phyloP scores from a whole-genome alignment of 2,113 vertebrate genomes.

The Pyrgilauda ruficollis region DNA sequence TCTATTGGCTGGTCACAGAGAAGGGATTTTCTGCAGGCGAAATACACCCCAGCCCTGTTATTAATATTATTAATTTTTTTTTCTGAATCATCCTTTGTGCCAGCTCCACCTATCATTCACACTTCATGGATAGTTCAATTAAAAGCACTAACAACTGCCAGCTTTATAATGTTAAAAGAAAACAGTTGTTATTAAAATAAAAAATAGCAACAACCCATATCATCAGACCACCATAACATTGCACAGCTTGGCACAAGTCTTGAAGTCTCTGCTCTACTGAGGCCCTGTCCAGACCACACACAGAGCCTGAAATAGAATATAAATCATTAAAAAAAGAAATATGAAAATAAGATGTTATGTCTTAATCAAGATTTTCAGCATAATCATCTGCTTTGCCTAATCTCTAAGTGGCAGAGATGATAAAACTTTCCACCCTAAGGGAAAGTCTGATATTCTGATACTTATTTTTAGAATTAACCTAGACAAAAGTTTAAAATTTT shows the following conservation, averaged over 20 bases:
- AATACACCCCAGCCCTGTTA: not conserved
- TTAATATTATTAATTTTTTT: constrained; percentile 34
- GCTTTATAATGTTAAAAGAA: constrained; percentile 62
- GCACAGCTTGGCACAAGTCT: constrained; percentile 72
- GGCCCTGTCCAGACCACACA: constrained; percentile 76
- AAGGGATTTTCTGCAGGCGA: not conserved
- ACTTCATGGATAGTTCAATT: constrained; percentile 50
- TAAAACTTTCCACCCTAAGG: not conserved
- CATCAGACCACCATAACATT: constrained; percentile 71
- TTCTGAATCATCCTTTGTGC: constrained; percentile 6
- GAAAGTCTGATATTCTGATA: not conserved
- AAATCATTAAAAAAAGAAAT: constrained; percentile 18
- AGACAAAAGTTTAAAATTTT: not conserved
- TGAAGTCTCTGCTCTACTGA: constrained; percentile 60
- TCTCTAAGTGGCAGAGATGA: not conserved
- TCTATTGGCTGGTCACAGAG: not conserved
- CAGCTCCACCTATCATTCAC: constrained; percentile 55
- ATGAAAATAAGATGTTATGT: constrained; percentile 55
- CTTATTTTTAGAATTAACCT: not conserved
- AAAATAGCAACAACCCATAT: constrained; percentile 69
- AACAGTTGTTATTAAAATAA: constrained; percentile 73
- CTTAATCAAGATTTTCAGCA: constrained; percentile 49
- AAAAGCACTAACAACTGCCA: constrained; percentile 53
- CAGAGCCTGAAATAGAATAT: constrained; percentile 64
- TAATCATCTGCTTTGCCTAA: not conserved